Evolutionary conservation across 2,113 vertebrate species (phyloP), one percentile per base, ranked within the genome.

Genomic region (Vidua macroura): DNA sequence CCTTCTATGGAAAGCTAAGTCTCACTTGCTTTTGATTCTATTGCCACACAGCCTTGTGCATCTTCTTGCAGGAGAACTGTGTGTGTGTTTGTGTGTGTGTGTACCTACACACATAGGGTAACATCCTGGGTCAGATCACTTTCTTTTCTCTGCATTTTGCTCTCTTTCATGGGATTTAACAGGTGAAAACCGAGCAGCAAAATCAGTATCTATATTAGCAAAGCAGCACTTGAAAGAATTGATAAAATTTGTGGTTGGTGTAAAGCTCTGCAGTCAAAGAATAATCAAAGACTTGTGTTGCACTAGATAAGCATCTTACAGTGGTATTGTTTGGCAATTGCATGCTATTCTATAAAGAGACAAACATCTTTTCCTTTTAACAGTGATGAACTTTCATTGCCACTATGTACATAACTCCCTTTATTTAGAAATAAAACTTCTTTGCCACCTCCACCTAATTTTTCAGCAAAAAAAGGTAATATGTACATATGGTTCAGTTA

Each of bases 61-160:
- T 35, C 8, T 70, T 67, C 72, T 64, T 49, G 21, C 43, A 74
- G 52, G 22, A 89, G 44, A 59, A 67, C 12, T 1, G 0, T 39
- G 9, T 30, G 12, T 31, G 19, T 12, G 10, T 37, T 10, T 27
- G 7, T 19, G 23, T 43, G 13, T 20, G 5, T 27, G 17, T 28
- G 14, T 19, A 19, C 15, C 18, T 19, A 20, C 6, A 41, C 7
- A 22, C 6, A 8, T 0, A 16, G 0, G 0, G 12, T 64, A 82
- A 56, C 2, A 25, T 37, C 33, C 52, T 33, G 20, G 16, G 27
- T 56, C 48, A 74, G 15, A 72, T 16, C 28, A 48, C 11, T 73
- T 58, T 27, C 3, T 80, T 84, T 49, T 46, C 31, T 70, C 59
- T 77, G 24, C 5, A 15, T 92, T 91, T 91, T 85, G 3, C 6